A percentile compares a stretch with the other conserved stretches of the same genome.
phyloP scores from a whole-genome alignment of 2,888 invertebrate genomes.

The Drosophila paramelanica region DNA sequence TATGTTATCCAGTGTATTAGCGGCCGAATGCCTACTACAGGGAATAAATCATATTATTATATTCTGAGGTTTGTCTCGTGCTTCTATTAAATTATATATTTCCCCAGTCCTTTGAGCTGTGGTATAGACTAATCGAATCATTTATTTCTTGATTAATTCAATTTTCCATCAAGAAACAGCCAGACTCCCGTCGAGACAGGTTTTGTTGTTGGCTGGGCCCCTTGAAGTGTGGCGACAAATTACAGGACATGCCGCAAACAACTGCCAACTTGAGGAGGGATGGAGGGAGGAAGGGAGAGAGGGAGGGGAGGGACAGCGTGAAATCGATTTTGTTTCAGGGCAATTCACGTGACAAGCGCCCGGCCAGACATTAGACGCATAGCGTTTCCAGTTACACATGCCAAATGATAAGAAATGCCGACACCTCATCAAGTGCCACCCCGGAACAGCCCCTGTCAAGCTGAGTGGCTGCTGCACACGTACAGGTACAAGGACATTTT shows the following conservation, averaged over 20 bases:
- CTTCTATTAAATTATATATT: conserved; percentile 3
- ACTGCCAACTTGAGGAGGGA: conserved; percentile 9
- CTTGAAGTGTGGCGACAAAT: conserved; percentile 62
- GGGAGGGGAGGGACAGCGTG: conserved; percentile 26
- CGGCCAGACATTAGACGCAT: conserved; percentile 41
- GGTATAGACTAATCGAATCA: conserved; percentile 34
- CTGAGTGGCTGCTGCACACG: conserved; percentile 10
- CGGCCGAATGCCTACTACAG: conserved; percentile 4
- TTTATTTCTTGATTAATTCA: conserved; percentile 40
- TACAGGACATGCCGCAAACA: conserved; percentile 63
- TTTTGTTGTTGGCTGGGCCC: neutral
- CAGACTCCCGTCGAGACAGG: conserved; percentile 25
- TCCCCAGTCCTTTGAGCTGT: conserved; percentile 13
- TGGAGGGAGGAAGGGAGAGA: too few relatives aligned
- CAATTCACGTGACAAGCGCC: conserved; percentile 54
- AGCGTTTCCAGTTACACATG: conserved; percentile 68
- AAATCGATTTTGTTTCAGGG: conserved; percentile 73
- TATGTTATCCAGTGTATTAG: conserved; percentile 13
- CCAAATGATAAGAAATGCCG: conserved; percentile 71
- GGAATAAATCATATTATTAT: conserved; percentile 39
- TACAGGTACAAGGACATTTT: conserved; percentile 18
- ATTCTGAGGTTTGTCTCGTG: neutral
- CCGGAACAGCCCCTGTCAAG: conserved; percentile 50
- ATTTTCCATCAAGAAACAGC: conserved; percentile 28
- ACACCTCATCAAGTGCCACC: conserved; percentile 60